Evolutionary conservation across 92 coral and sea anemone genomes (phyloP), one percentile per base, ranked within the genome.

Genomic region (Parazoanthus darwini): DNA sequence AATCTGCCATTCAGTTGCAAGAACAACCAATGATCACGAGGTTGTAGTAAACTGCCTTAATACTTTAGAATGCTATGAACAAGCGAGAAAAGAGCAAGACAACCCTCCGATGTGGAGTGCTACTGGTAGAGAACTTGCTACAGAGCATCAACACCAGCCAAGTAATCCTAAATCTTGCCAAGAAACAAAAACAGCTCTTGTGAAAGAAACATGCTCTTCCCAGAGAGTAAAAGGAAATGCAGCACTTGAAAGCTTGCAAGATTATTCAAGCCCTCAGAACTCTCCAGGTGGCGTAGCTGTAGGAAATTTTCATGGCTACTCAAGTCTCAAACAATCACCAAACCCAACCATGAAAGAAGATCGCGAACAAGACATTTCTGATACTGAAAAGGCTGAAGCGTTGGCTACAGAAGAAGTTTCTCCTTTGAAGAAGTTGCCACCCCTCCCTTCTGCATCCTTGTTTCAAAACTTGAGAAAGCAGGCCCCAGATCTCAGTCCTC

Each of bases 391-490:
- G 26, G 39, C 22, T 22, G 38, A 20, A 25, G 56, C 22, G 9
- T 20, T 25, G 6, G 26, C 43, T 37, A 6, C 38, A 39, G 29
- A 13, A 23, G 44, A 75, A 67, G 65, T 43, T 84, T 72, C 65
- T 14, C 15, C 79, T 26, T 84, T 51, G 37, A 72, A 29, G 63
- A 82, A 25, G 5, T 85, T 93, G 38, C 96, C 96, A 48, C 92
- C 91, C 37, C 94, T 93, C 20, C 98, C 98, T 29, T 91, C 96
- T 0, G 88, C 91, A 14, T 72, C 74, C 65, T 79, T 92, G 80
- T 93, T 90, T 35, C 88, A 67, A 65, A 77, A 91, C 76, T 85
- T 92, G 78, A 35, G 23, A 48, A 48, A 29, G 44, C 26, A 84
- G n/a, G 78, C 35, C 54, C 87, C 87, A 71, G 43, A 70, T 82